phyloP scores from a whole-genome alignment of 2,113 vertebrate genomes.

The Hippocampus mohnikei region DNA sequence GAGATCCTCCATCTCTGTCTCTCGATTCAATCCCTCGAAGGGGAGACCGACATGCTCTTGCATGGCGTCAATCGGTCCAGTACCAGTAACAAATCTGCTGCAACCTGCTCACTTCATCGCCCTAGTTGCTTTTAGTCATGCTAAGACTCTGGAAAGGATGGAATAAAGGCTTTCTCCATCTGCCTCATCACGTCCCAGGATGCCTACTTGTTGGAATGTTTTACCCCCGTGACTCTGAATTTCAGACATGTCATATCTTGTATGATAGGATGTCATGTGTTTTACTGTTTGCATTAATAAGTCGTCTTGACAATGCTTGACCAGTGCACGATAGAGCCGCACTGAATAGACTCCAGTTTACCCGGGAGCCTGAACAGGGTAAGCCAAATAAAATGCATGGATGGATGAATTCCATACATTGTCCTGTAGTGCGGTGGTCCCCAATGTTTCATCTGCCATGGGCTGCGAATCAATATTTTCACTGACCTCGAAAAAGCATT shows the following conservation, averaged over 20 bases:
- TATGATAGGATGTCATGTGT: not conserved
- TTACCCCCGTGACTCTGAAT: not conserved
- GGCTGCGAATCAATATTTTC: not conserved
- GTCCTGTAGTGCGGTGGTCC: not conserved
- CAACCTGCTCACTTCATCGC: constrained; percentile 11
- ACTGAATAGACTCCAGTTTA: not conserved
- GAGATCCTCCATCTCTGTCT: constrained; percentile 8
- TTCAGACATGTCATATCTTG: constrained; percentile 36
- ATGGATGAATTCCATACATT: not conserved
- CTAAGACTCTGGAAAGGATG: constrained; percentile 19
- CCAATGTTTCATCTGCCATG: not conserved
- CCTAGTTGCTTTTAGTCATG: constrained; percentile 13
- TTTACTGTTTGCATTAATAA: not conserved
- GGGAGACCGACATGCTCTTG: constrained; percentile 14
- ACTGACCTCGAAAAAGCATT: not conserved
- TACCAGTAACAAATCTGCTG: not conserved
- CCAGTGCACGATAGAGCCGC: not conserved
- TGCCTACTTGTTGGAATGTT: constrained; percentile 7
- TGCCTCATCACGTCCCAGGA: constrained; percentile 32
- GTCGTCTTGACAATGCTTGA: not conserved
- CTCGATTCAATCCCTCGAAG: constrained; percentile 11
- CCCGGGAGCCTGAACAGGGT: not conserved
- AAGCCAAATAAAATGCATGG: not conserved
- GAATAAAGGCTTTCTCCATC: constrained; percentile 26
- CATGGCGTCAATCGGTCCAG: constrained; percentile 8